Conservation (phyloP, 1,140 invertebrate species). For the Drosophila leontia region DNA sequence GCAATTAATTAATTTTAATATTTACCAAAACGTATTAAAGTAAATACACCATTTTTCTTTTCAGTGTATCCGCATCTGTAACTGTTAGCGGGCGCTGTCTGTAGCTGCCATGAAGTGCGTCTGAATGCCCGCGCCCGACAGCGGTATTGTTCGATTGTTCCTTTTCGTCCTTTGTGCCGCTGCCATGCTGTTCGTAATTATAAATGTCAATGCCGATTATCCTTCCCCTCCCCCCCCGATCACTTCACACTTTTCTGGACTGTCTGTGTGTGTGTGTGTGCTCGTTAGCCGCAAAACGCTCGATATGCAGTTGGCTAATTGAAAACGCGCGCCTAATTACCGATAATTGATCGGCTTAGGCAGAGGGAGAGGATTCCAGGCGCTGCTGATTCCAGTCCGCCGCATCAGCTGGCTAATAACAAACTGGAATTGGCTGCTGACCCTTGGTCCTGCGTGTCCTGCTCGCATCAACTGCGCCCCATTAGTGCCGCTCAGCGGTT, state of each 20-base stretch:
- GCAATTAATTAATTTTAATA: not conserved
- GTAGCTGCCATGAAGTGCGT: constrained; percentile 53
- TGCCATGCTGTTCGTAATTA: constrained; percentile 41
- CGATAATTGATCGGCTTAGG: constrained; percentile 71
- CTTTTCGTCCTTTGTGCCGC: constrained; percentile 36
- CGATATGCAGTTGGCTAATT: constrained; percentile 60
- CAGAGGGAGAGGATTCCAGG: constrained; percentile 12
- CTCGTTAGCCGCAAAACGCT: constrained; percentile 58
- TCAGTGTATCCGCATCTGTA: constrained; percentile 6
- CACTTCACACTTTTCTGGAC: constrained; percentile 61
- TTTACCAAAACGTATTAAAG: not conserved
- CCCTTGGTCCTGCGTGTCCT: constrained; percentile 28
- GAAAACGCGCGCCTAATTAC: constrained; percentile 60
- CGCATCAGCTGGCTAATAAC: constrained; percentile 47
- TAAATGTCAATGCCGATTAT: constrained; percentile 57
- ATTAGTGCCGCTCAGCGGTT: constrained; percentile 61
- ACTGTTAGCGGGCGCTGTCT: constrained; percentile 23
- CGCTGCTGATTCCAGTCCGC: not conserved
- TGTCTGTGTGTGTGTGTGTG: constrained; percentile 19
- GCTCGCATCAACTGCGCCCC: constrained; percentile 32
- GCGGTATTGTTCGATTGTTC: constrained; percentile 33
- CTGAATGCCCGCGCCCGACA: constrained; percentile 51
- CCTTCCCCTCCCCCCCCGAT: constrained; percentile 2
- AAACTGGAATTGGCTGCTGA: constrained; percentile 24
- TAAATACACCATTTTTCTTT: not conserved